Evolutionary conservation across 1,140 invertebrate genomes (phyloP).

Genomic region (Zaprionus africanus): DNA sequence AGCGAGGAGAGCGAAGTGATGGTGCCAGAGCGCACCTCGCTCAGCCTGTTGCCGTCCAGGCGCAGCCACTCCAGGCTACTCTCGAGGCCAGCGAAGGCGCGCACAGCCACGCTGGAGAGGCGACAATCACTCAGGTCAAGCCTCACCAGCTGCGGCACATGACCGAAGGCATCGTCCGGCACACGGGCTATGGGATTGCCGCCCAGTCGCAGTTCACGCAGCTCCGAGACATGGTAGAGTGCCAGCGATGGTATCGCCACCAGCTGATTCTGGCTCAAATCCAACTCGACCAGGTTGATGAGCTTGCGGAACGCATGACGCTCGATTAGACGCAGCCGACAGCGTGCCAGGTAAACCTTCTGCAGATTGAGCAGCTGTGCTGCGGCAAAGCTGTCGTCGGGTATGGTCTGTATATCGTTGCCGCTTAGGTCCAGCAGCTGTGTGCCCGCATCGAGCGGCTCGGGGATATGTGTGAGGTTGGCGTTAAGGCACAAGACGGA

Average conservation of each 20-base stretch:
- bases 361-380: constrained; percentile 91
- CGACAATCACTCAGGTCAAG: constrained; percentile 90
- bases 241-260: constrained; percentile 88
- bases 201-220: constrained; percentile 90
- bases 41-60: constrained; percentile 90
- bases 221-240: constrained; percentile 89
- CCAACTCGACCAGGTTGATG: constrained; percentile 91
- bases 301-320: constrained; percentile 88
- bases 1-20: constrained; percentile 88
- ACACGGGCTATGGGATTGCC: constrained; percentile 90
- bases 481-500: constrained; percentile 90
- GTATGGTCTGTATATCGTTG: constrained; percentile 88
- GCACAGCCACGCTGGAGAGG: constrained; percentile 87
- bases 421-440: constrained; percentile 91
- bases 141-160: constrained; percentile 88
- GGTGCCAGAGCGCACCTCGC: constrained; percentile 87
- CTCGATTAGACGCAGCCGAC: constrained; percentile 87
- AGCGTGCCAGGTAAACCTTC: constrained; percentile 89
- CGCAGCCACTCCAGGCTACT: constrained; percentile 90
- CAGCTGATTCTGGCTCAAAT: constrained; percentile 90
- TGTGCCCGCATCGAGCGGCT: constrained; percentile 89
- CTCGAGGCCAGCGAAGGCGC: constrained; percentile 90
- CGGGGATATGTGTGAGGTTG: constrained; percentile 89
- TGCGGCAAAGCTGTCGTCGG: constrained; percentile 89
- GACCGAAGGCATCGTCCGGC: constrained; percentile 88